Base-by-base conservation (phyloP, 2,888 invertebrate genomes). In the Parnassius glacialis region DNA sequence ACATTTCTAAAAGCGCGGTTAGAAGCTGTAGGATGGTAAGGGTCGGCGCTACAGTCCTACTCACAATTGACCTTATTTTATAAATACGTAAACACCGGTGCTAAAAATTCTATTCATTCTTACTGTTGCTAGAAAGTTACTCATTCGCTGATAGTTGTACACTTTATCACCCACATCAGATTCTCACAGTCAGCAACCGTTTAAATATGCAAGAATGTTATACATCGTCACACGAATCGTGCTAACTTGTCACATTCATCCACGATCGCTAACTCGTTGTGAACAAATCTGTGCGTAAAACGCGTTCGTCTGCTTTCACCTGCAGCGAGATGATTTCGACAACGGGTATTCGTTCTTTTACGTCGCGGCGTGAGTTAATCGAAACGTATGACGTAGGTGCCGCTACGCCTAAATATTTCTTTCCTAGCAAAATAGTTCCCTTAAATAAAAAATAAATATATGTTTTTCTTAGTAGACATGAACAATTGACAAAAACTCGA, bases 231-330 rank as follows among this genome's bases (percentile, higher is more conserved):
- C 55, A 44, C 44, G 55, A 34, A 10, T 20, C 25, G n/a, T 59
- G 48, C 56, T 61, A 64, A 61, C 52, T 55, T 62, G 43, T 63
- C 58, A 48, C 59, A 51, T 58, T 58, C 62, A 44, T 10, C 25
- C 13, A 12, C 55, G 12, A 56, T 57, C 45, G 57, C 53, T 44
- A 54, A 61, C 61, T 10, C 42, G 64, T 61, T 53, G 62, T 64
- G 58, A 55, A 61, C 62, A 63, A 67, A 68, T 69, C 66, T 69
- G 67, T 67, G 64, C 59, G 70, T 70, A 70, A 70, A 64, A 62
- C 61, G 57, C 52, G 68, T 70, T 63, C 67, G 55, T 67, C 62
- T 68, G 72, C 74, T 74, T 74, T 74, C 74, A 73, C 74, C 72
- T 72, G 66, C 51, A 47, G 55, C 51, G 61, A 62, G 55, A 62